Conservation (phyloP, 2,888 invertebrate species). For the Frankliniella intonsa region DNA sequence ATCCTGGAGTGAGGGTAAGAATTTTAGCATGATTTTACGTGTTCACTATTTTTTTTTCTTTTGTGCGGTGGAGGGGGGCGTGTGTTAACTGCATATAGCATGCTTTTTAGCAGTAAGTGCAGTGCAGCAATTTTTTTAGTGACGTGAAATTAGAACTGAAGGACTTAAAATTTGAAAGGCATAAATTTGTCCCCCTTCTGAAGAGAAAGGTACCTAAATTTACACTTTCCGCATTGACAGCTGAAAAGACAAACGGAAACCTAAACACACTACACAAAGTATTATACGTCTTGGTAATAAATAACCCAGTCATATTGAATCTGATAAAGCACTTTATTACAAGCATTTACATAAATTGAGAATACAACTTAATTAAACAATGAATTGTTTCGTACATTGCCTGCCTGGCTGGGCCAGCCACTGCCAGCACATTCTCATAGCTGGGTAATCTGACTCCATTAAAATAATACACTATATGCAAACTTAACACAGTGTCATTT, state of each 20-base stretch:
- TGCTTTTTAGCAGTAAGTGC: too few species aligned
- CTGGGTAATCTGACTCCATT: constrained; percentile 17
- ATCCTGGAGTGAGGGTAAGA: too few species aligned
- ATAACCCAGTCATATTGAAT: not conserved
- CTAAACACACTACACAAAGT: not conserved
- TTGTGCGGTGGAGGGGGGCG: too few species aligned
- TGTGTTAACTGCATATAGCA: too few species aligned
- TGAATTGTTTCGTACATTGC: not conserved
- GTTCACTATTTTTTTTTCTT: too few species aligned
- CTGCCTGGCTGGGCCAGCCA: constrained; percentile 18
- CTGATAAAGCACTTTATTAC: constrained; percentile 25
- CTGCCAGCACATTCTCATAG: constrained; percentile 17
- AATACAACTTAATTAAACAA: constrained; percentile 24
- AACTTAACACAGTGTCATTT: constrained; percentile 27
- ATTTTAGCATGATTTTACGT: too few species aligned
- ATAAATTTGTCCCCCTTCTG: not conserved
- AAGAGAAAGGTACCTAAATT: not conserved
- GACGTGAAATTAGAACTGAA: not conserved
- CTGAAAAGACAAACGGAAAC: not conserved
- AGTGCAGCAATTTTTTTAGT: too few species aligned
- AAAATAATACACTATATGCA: constrained; percentile 23
- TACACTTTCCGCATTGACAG: too few species aligned
- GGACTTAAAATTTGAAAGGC: not conserved
- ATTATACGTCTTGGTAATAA: not conserved
- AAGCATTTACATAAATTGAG: constrained; percentile 25